phyloP scores from a whole-genome alignment of 2,888 invertebrate species.

The Lasioglossum leucozonium region DNA sequence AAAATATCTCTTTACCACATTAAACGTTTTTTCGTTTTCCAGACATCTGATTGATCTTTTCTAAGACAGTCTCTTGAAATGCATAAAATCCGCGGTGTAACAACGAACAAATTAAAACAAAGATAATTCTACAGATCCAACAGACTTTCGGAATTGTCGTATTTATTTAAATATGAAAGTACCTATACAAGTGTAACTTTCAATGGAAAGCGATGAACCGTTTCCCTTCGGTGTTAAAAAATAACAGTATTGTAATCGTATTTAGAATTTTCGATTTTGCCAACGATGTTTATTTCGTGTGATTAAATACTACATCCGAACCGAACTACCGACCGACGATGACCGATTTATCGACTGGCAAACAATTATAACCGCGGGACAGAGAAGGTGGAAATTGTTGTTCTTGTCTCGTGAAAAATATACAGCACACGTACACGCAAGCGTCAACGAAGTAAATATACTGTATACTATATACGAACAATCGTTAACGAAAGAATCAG shows the following conservation, averaged over 20 bases:
- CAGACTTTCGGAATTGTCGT: conserved; percentile 10
- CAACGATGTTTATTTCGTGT: neutral
- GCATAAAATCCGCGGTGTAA: neutral
- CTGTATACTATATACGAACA: neutral
- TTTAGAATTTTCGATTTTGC: conserved; percentile 7
- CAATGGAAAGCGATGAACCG: conserved; percentile 19
- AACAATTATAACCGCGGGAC: neutral
- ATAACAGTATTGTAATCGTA: neutral
- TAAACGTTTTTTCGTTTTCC: neutral
- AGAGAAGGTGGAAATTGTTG: neutral
- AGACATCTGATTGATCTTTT: neutral
- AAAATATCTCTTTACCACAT: neutral
- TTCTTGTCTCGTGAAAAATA: neutral
- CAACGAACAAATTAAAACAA: neutral
- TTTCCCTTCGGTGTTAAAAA: neutral
- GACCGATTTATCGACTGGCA: neutral
- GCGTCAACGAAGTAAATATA: neutral
- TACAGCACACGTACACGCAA: neutral
- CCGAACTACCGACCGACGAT: neutral
- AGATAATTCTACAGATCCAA: neutral
- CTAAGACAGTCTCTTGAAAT: neutral
- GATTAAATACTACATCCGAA: neutral
- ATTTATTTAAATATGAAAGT: conserved; percentile 48
- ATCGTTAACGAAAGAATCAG: neutral
- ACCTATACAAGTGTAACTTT: conserved; percentile 41